Evolutionary conservation across 2,888 invertebrate species (phyloP).

Genomic region (Xylota segnis): DNA sequence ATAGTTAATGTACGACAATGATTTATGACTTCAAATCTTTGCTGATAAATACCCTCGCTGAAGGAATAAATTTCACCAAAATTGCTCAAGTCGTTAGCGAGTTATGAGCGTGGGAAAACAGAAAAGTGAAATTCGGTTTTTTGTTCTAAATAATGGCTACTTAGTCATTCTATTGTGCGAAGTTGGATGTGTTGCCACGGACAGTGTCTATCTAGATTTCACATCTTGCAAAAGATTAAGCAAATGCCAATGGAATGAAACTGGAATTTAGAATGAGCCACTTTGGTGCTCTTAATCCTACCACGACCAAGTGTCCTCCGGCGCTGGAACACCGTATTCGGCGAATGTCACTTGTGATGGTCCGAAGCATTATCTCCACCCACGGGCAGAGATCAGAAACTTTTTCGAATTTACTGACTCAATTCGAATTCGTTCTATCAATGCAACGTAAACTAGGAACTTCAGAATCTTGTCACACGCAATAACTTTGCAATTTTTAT

Average conservation of each 20-base stretch:
- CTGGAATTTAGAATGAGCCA: not conserved
- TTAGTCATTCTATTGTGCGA: not conserved
- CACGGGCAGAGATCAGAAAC: not conserved
- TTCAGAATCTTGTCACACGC: constrained; percentile 68
- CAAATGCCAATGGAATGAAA: not conserved
- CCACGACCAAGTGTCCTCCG: too few relatives aligned
- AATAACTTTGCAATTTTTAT: constrained; percentile 73
- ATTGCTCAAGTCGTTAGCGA: not conserved
- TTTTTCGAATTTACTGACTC: constrained; percentile 45
- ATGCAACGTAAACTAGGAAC: constrained; percentile 53
- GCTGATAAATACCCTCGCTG: not conserved
- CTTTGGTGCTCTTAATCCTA: not conserved
- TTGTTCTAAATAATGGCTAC: not conserved
- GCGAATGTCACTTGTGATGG: not conserved
- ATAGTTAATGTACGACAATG: not conserved
- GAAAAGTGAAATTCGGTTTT: not conserved
- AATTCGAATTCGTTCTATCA: constrained; percentile 39
- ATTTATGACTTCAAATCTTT: not conserved
- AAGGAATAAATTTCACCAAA: not conserved
- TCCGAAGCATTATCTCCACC: constrained; percentile 6
- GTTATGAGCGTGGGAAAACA: not conserved
- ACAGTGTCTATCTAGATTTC: too few relatives aligned
- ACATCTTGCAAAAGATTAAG: not conserved
- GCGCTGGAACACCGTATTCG: not conserved
- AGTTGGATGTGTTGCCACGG: too few relatives aligned